Percentiles rank a stretch among this genome's conserved stretches.
phyloP scores from a whole-genome alignment of 2,113 vertebrate genomes.

The Morone chrysops region DNA sequence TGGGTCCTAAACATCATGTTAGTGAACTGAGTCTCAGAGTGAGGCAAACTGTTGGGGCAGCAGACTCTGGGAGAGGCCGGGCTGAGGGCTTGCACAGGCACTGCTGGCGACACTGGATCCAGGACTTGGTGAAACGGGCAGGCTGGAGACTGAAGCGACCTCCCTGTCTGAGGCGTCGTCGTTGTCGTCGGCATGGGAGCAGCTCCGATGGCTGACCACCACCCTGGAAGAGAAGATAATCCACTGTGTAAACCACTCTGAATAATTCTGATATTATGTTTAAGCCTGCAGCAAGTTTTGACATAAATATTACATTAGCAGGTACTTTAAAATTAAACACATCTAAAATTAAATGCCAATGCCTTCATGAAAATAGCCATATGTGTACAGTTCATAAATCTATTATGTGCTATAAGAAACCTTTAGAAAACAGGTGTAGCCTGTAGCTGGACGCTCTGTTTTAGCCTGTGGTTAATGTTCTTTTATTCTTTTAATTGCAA shows the following conservation, averaged over 20 bases:
- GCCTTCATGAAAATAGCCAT: no score
- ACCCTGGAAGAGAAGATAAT: constrained; percentile 49
- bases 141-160: constrained; percentile 53
- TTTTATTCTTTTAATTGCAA: no score
- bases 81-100: constrained; percentile 54
- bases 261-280: no score
- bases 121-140: constrained; percentile 52
- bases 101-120: constrained; percentile 61
- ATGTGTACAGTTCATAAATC: no score
- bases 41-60: constrained; percentile 32
- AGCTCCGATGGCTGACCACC: constrained; percentile 52
- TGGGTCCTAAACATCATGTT: not conserved
- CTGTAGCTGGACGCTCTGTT: no score
- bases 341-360: no score
- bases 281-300: not conserved
- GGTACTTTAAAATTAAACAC: not conserved
- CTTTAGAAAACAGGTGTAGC: no score
- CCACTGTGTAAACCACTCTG: not conserved
- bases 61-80: constrained; percentile 32
- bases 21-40: constrained; percentile 21
- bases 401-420: no score
- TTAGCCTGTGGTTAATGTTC: no score
- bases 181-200: not conserved
- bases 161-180: constrained; percentile 61
- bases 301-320: not conserved